Conservation (phyloP, 2,113 vertebrate genomes). For the Thermophis baileyi region DNA sequence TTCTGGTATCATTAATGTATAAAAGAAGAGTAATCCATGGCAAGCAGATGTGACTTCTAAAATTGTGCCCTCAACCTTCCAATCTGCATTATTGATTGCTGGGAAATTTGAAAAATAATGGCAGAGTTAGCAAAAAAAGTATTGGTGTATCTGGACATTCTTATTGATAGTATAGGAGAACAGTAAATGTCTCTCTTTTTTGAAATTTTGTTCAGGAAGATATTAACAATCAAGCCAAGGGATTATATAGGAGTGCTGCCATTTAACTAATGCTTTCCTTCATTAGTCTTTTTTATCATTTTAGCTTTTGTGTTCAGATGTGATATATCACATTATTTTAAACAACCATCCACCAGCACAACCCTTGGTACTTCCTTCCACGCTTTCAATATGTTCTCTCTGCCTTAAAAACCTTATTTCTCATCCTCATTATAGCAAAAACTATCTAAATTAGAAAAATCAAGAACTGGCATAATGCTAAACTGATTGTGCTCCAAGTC, state of each 20-base stretch:
- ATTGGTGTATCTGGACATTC: background rate
- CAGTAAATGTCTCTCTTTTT: background rate
- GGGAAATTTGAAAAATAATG: background rate
- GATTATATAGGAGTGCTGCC: background rate
- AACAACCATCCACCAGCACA: background rate
- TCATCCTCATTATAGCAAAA: background rate
- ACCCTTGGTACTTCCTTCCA: background rate
- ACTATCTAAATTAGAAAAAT: background rate
- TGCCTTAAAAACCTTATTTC: background rate
- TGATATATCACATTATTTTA: background rate
- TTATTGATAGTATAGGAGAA: background rate
- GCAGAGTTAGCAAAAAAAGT: background rate
- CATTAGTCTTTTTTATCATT: background rate
- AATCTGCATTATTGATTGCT: background rate
- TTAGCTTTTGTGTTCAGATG: background rate
- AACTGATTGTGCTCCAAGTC: background rate
- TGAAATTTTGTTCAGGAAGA: background rate
- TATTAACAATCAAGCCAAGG: background rate
- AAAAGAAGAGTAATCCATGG: background rate
- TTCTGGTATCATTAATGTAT: background rate
- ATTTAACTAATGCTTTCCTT: background rate
- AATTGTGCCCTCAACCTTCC: background rate
- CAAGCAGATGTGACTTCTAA: background rate
- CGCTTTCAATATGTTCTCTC: background rate
- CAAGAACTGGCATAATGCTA: background rate